Percentiles rank a stretch among this genome's conserved stretches.
These are phyloP conservation scores for Gonocerus acuteangulatus DNA, from an alignment of 2,888 invertebrate genomes.

Conservation along the genomic window DNA sequence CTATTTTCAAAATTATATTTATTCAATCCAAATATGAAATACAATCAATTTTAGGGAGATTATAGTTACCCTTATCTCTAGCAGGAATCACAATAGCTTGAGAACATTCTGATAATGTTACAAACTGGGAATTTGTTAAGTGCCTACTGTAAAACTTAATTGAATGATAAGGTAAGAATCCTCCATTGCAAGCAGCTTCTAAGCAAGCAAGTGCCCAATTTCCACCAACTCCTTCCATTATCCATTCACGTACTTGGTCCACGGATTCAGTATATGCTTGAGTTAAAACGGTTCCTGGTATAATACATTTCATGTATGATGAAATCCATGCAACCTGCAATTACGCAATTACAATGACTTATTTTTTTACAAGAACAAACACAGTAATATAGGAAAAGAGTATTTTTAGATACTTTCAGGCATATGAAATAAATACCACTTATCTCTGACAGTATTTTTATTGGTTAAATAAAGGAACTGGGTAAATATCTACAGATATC, in stretches of 20 bases:
- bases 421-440: no score
- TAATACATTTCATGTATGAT: neutral
- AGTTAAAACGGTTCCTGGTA: neutral
- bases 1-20: no score
- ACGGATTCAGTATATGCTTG: neutral
- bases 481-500: no score
- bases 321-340: neutral
- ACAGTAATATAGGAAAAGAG: no score
- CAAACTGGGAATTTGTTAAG: neutral
- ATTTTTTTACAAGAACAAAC: no score
- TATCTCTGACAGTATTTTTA: no score
- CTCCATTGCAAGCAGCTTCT: neutral
- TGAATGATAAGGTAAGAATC: neutral
- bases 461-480: no score
- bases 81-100: neutral
- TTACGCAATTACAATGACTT: no score
- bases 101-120: neutral
- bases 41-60: neutral
- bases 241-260: neutral
- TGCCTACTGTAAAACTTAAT: neutral
- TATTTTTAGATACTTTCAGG: no score
- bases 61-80: neutral
- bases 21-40: neutral
- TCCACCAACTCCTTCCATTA: neutral
- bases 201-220: neutral